Base-by-base conservation (phyloP, 2,888 invertebrate genomes). In the Chironomus tentans region DNA sequence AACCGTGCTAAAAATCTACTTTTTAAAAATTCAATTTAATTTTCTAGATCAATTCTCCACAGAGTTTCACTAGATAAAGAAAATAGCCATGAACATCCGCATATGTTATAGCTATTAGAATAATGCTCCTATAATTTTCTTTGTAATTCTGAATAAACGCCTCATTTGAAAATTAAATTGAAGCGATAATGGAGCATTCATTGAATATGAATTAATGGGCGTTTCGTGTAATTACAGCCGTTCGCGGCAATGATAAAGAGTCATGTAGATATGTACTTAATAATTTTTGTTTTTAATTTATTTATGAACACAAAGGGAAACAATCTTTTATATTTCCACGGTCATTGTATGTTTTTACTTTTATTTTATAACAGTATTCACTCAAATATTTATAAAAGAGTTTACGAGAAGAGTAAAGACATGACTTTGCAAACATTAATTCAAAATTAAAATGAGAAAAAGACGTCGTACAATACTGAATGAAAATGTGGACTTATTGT, bases 351-450 rank as follows among this genome's bases (percentile, higher is more conserved):
- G 18, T 56, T 56, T 5, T 38, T 38, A 38, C 38, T 38, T 38
- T 38, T 38, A 38, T 18, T 56, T 15, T 56, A 56, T 18, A 56
- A 56, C 50, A 50, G 50, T 56, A 56, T 18, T 18, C 15, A n/a
- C n/a, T 7, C 56, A 56, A 56, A 56, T 56, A 38, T 38, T 38
- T 38, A 38, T 38, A 4, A 56, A 56, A 18, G 18, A 56, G 50
- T 50, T 3, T 50, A 2, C 18, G 56, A 18, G 56, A 70, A 47
- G 12, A 46, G 18, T 22, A 50, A 21, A 70, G 70, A 21, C 70
- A 70, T 70, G 70, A 50, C 48, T 48, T 24, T 13, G 50, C 70
- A 70, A 70, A 47, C 70, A 70, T 47, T 68, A 68, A 68, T 21
- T 13, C 24, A n/a, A 69, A 28, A 47, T 62, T 12, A 21, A 38